Conservation (phyloP, 2,113 vertebrate species). For the Arvicanthis niloticus region DNA sequence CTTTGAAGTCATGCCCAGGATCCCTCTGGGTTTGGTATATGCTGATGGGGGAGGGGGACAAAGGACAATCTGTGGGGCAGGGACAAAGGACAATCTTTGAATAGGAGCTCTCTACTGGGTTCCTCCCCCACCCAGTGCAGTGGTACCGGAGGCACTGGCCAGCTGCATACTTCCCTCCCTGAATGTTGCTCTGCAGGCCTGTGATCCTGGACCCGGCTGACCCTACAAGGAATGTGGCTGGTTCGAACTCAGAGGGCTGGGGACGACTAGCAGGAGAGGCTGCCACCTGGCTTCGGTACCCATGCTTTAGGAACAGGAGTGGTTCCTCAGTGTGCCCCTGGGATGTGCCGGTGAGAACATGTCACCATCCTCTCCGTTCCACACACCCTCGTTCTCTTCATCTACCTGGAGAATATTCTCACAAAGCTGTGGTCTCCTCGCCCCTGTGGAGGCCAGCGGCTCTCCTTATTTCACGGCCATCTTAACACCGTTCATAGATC, state of each 20-base stretch:
- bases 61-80: too few relatives aligned
- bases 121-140: background rate
- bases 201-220: conserved; percentile 79
- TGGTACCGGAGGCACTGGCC: background rate
- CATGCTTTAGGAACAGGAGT: background rate
- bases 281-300: background rate
- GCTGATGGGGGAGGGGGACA: too few relatives aligned
- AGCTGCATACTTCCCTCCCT: background rate
- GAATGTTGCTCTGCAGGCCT: conserved; percentile 48
- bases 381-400: too few relatives aligned
- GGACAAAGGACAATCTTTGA: background rate
- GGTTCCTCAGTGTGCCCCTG: background rate
- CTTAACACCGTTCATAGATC: background rate
- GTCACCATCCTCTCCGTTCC: accelerated
- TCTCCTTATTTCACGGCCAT: too few relatives aligned
- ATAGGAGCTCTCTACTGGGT: background rate
- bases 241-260: accelerated
- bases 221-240: conserved; percentile 67
- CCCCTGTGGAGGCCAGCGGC: background rate
- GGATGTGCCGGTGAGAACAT: conserved; percentile 11
- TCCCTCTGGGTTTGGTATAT: background rate
- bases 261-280: background rate
- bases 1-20: background rate
- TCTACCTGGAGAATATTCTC: background rate
- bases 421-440: background rate